Evolutionary conservation across 2,797 vertebrate species (phyloP), one percentile per base, ranked within the genome.

Genomic region (Moxostoma hubbsi): DNA sequence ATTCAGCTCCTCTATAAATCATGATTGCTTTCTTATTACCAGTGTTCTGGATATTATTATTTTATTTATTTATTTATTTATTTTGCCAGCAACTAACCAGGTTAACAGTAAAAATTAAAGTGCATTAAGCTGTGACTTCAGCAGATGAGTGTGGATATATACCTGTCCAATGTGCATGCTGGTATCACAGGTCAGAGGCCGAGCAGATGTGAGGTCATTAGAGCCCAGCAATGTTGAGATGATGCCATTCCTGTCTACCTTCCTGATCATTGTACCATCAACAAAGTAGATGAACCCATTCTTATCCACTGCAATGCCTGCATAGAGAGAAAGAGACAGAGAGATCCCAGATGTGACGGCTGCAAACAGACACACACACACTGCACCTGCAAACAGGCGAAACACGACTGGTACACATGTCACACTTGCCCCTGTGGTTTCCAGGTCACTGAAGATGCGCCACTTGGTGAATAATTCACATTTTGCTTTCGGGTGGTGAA

Each of bases 121-220:
- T 53, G 72, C 9, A 18, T 53, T 12, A 57, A 24, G 9, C 43
- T 11, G 16, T 18, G 16, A 63, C 3, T 15, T 43, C 9, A 61
- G 18, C 46, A 61, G 55, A n/a, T 61, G 65, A 69, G 7, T 69
- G 58, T 61, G 47, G 51, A 47, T 24, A 47, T 36, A 75, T 93
- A 99, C 98, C 98, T 99, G 97, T 91, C 97, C 96, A 82, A 99
- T 98, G 85, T 99, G 97, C 97, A 99, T 99, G 93, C 96, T 99
- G 36, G 96, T 98, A 79, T 99, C 98, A 47, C 98, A 99, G 64
- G 97, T 99, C 68, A 99, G 85, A 84, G 97, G 97, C 81, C 97
- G 93, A 71, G 97, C 97, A 11, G 98, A 99, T 4, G 97, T 99
- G 85, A 99, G 92, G 86, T 99, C 98, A 0, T 98, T 98, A 76